Conservation (phyloP, 2,797 vertebrate species). For the Pyrocephalus nanus region DNA sequence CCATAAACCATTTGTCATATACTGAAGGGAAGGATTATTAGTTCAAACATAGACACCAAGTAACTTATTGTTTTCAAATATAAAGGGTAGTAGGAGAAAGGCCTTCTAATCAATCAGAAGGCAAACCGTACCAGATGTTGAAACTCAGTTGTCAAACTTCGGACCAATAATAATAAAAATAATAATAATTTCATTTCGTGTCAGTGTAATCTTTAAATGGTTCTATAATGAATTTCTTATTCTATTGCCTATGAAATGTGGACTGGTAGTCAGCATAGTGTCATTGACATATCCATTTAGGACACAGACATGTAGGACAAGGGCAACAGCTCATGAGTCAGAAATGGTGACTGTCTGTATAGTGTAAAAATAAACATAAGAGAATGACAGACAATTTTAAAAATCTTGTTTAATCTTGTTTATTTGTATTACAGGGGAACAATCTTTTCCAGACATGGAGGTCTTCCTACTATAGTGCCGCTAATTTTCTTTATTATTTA, state of each 20-base stretch:
- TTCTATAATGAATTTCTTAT: neutral
- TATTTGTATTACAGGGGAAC: neutral
- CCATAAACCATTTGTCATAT: neutral
- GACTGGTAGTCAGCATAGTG: neutral
- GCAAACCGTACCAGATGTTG: neutral
- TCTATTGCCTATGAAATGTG: neutral
- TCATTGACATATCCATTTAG: neutral
- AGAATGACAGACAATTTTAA: neutral
- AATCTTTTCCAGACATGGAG: neutral
- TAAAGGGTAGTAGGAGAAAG: neutral
- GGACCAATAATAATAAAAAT: neutral
- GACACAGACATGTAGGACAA: neutral
- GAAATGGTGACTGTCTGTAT: accelerated
- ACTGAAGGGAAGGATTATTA: neutral
- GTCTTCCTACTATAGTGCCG: neutral
- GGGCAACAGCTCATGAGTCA: neutral
- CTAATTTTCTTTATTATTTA: neutral
- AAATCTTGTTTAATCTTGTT: neutral
- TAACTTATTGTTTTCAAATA: neutral
- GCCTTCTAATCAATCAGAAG: neutral
- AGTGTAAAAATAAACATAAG: neutral
- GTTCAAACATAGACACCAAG: neutral
- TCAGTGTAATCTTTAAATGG: neutral
- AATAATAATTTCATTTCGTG: neutral
- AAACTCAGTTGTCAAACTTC: neutral